A percentile compares a stretch with the other conserved stretches of the same genome.
These are phyloP conservation scores for Rhinoraja longicauda DNA, from an alignment of 2,797 vertebrate genomes.

Conservation along the genomic window DNA sequence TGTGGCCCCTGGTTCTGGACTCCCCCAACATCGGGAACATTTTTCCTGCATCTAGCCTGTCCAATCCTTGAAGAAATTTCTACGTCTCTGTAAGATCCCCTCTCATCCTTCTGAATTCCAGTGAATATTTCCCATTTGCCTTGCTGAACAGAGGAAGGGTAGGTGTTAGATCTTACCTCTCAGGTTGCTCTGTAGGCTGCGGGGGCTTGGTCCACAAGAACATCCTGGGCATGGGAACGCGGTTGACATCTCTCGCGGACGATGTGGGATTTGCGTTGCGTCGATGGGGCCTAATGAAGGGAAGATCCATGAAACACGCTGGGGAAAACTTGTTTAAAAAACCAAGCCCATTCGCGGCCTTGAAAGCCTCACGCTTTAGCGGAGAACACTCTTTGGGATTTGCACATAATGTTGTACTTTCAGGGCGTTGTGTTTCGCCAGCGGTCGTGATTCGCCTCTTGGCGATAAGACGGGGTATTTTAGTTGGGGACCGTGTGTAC, in stretches of 20 bases:
- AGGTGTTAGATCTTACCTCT: conserved; percentile 63
- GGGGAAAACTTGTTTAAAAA: not conserved
- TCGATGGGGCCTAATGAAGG: conserved; percentile 67
- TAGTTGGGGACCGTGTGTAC: conserved; percentile 44
- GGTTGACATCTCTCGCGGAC: conserved; percentile 54
- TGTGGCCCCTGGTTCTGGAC: too few relatives aligned
- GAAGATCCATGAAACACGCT: conserved; percentile 40
- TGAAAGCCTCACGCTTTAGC: not conserved
- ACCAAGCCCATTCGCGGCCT: not conserved
- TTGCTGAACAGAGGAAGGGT: not conserved
- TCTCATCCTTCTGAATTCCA: too few relatives aligned
- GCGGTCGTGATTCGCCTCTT: not conserved
- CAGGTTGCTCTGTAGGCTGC: conserved; percentile 65
- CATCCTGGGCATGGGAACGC: conserved; percentile 71
- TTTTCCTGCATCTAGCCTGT: too few relatives aligned
- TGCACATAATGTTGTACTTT: not conserved
- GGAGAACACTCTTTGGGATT: not conserved
- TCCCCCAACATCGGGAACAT: too few relatives aligned
- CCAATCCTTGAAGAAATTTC: too few relatives aligned
- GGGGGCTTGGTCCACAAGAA: conserved; percentile 86
- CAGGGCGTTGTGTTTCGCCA: not conserved
- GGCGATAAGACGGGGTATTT: not conserved
- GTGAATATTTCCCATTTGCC: too few relatives aligned
- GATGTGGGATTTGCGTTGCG: conserved; percentile 52
- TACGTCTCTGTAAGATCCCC: too few relatives aligned